Base-by-base conservation (phyloP, 2,888 invertebrate genomes). In the Smittia sp. region DNA sequence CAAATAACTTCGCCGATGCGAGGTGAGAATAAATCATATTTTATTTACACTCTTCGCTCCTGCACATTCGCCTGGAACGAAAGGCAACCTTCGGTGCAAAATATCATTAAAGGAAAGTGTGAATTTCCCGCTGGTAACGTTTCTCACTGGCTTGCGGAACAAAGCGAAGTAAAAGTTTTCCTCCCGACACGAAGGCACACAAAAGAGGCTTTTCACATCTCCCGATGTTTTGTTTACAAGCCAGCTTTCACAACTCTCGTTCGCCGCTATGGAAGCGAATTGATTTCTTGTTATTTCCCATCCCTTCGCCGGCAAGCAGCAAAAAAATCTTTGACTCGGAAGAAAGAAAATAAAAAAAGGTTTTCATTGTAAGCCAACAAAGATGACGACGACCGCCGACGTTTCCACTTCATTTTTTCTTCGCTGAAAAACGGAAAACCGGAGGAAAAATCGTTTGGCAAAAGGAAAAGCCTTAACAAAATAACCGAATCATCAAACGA, bases 401-500 rank as follows among this genome's bases (percentile, higher is more conserved):
- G 15, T 58, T 58, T 58, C 58, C 58, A 58, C 58, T 58, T 58
- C 6, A 58, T 58, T 58, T 58, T 58, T 46, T 46, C 11, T 11
- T 11, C 58, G 18, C 3, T 38, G 7, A 32, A 38, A 65, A 65
- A 65, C 18, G 9, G 58, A 18, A 58, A 22, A 58, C 18, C 7
- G 15, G 13, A 58, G 11, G 20, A 3, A 22, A 67, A 24, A 46
- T 67, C 13, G 24, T 41, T 22, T 32, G 22, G 39, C 18, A 67
- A 67, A 41, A 67, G 22, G 41, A 67, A 46, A 46, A 46, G 11
- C 46, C 15, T 46, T 15, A 46, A 46, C 15, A 46, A 46, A 46
- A 58, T 58, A 58, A 67, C 41, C 22, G 20, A 67, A 67, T 67
- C 67, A 67, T 67, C 67, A 67, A 67, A 67, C 41, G 41, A 67